These are phyloP conservation scores for Frieseomelitta varia DNA, from an alignment of 1,140 invertebrate genomes.

Conservation along the genomic window DNA sequence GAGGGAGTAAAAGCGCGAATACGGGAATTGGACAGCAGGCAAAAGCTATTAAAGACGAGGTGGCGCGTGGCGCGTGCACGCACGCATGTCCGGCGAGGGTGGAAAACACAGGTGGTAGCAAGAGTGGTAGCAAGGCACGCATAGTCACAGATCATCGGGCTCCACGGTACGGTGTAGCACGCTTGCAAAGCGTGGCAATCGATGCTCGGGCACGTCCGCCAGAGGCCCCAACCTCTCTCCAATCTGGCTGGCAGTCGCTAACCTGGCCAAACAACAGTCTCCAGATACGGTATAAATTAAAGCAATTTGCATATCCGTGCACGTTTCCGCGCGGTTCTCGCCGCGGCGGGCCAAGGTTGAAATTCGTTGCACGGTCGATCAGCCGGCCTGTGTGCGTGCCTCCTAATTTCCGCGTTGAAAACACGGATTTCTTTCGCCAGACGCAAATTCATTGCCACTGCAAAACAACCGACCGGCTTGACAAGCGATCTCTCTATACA, in stretches of 20 bases:
- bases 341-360: conserved; percentile 30
- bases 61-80: not conserved
- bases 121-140: conserved; percentile 33
- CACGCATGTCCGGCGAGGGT: not conserved
- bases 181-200: conserved; percentile 57
- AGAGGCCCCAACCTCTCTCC: conserved; percentile 37
- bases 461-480: too few species aligned
- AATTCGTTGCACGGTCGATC: conserved; percentile 47
- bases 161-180: conserved; percentile 41
- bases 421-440: not conserved
- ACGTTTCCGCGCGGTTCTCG: conserved; percentile 25
- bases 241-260: conserved; percentile 65
- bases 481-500: too few species aligned
- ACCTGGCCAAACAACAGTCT: conserved; percentile 72
- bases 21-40: too few species aligned
- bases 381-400: not conserved
- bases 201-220: conserved; percentile 67
- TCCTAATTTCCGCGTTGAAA: not conserved
- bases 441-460: too few species aligned
- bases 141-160: conserved; percentile 43
- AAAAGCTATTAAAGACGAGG: too few species aligned
- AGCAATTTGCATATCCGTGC: conserved; percentile 75
- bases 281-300: conserved; percentile 74
- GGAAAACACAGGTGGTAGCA: not conserved
- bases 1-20: too few species aligned